Conservation (phyloP, 2,113 vertebrate species). For the Mungos mungo region DNA sequence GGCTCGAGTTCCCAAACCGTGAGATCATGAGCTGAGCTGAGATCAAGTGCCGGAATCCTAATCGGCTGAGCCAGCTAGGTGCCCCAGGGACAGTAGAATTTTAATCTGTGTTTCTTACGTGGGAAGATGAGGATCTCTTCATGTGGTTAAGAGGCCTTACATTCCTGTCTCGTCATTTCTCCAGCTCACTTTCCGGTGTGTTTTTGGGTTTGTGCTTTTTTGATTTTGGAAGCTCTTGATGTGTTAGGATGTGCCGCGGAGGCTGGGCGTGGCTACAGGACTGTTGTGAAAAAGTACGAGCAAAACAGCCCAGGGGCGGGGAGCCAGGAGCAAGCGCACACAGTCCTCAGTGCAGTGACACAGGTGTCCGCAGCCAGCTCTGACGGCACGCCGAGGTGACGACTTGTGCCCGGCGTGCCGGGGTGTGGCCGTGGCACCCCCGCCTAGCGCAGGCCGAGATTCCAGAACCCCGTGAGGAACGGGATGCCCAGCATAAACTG, state of each 20-base stretch:
- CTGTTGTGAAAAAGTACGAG: too few relatives aligned
- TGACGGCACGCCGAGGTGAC: fast-evolving
- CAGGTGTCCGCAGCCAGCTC: too few relatives aligned
- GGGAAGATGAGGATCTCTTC: neutral
- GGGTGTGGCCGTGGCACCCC: neutral
- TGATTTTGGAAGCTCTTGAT: slow-evolving; percentile 30
- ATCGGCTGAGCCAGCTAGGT: too few relatives aligned
- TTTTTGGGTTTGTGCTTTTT: neutral
- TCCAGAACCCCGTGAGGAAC: neutral
- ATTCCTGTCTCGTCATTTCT: neutral
- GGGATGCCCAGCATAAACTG: neutral
- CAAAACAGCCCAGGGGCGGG: neutral
- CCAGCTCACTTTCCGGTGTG: neutral
- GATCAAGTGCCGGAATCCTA: too few relatives aligned
- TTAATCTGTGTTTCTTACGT: neutral
- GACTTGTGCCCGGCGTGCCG: fast-evolving
- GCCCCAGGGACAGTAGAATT: neutral
- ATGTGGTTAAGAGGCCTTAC: neutral
- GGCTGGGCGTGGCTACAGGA: neutral
- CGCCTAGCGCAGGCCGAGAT: neutral
- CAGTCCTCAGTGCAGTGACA: neutral
- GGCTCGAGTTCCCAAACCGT: too few relatives aligned
- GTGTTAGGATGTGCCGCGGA: neutral
- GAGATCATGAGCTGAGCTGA: too few relatives aligned
- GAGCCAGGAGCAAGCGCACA: neutral